Percentiles rank a stretch among this genome's conserved stretches.
Conservation (phyloP, 2,888 invertebrate species). For the Charanyca ferruginea region DNA sequence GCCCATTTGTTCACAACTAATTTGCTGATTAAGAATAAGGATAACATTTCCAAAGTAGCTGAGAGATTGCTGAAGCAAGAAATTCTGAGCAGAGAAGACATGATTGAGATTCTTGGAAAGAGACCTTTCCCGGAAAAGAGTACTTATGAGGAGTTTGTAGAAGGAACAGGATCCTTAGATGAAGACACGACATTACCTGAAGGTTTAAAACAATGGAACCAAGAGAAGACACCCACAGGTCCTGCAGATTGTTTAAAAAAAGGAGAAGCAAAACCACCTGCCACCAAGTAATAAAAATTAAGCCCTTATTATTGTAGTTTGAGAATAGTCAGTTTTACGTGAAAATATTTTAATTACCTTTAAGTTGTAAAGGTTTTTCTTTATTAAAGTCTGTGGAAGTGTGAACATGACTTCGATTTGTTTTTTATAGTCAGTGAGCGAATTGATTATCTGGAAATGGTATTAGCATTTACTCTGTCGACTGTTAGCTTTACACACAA, state of each 20-base stretch:
- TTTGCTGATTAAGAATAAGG: conserved; percentile 95
- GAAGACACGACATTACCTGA: conserved; percentile 98
- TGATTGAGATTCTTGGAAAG: conserved; percentile 98
- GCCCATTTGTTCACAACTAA: conserved; percentile 96
- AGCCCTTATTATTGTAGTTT: conserved; percentile 69
- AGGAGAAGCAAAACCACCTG: conserved; percentile 28
- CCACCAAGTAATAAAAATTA: conserved; percentile 79
- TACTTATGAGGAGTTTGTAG: conserved; percentile 99
- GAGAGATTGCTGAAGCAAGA: conserved; percentile 98
- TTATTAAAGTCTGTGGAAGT: conserved; percentile 71
- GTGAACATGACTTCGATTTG: conserved; percentile 64
- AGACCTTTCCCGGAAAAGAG: conserved; percentile 99
- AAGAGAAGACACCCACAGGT: conserved; percentile 86
- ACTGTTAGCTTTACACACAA: conserved; percentile 32
- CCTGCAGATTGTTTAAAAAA: conserved; percentile 76
- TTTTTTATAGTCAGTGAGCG: conserved; percentile 66
- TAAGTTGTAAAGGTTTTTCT: conserved; percentile 82
- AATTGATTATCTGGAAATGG: conserved; percentile 66
- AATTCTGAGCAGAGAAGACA: conserved; percentile 98
- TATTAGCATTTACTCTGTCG: conserved; percentile 61
- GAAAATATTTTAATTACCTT: conserved; percentile 83
- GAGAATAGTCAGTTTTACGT: conserved; percentile 81
- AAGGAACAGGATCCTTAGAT: conserved; percentile 99
- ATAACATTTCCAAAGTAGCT: conserved; percentile 96
- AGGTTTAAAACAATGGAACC: conserved; percentile 99